Evolutionary conservation across 1,140 invertebrate species (phyloP).

Genomic region (Leptoteleia sp.): DNA sequence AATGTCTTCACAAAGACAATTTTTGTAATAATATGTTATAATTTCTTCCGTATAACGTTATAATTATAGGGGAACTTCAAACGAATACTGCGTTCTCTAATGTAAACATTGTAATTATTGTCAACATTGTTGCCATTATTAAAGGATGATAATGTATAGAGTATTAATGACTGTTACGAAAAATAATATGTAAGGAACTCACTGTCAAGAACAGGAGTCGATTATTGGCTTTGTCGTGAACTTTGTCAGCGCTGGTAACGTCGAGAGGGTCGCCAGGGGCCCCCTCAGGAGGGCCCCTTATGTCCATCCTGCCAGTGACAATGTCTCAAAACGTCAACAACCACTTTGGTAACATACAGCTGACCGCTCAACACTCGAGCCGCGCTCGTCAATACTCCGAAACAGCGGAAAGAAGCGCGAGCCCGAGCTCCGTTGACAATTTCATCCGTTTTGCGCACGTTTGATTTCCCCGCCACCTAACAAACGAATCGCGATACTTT

Average conservation of each 20-base stretch:
- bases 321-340: slow-evolving; percentile 42
- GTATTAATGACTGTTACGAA: too few species aligned
- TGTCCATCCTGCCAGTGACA: slow-evolving; percentile 72
- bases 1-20: too few species aligned
- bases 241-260: slow-evolving; percentile 72
- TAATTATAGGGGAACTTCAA: too few species aligned
- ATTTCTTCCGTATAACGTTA: too few species aligned
- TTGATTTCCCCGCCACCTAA: not conserved
- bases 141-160: too few species aligned
- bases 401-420: slow-evolving; percentile 12
- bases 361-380: slow-evolving; percentile 6
- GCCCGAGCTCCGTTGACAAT: not conserved
- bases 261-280: slow-evolving; percentile 76
- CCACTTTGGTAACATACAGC: slow-evolving; percentile 26
- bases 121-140: too few species aligned
- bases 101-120: too few species aligned
- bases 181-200: too few species aligned
- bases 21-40: too few species aligned
- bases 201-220: slow-evolving; percentile 77
- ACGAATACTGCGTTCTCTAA: too few species aligned
- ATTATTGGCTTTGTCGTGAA: slow-evolving; percentile 74
- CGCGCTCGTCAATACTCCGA: slow-evolving; percentile 20
- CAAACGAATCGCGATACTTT: not conserved
- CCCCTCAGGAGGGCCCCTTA: slow-evolving; percentile 80
- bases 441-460: not conserved